phyloP scores from a whole-genome alignment of 2,797 vertebrate species.

The Menidia menidia region DNA sequence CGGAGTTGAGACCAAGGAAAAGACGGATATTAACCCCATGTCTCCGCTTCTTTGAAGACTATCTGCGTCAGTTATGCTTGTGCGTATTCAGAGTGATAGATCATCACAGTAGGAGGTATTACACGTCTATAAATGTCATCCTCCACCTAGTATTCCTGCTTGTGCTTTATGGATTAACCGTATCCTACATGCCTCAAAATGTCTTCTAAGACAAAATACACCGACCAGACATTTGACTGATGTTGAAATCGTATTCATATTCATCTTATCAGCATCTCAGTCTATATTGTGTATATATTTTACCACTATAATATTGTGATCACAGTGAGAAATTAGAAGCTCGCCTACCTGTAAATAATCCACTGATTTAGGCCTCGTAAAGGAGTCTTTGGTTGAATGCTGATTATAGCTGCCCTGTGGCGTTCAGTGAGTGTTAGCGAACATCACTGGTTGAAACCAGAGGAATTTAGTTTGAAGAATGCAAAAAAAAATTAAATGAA shows the following conservation, averaged over 20 bases:
- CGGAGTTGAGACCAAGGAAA: conserved; percentile 54
- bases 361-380: conserved; percentile 16
- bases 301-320: not conserved
- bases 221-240: not conserved
- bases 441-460: conserved; percentile 20
- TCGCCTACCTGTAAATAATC: conserved; percentile 23
- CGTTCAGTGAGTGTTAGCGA: conserved; percentile 16
- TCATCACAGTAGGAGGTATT: conserved; percentile 1
- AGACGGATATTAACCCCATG: conserved; percentile 54
- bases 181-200: not conserved
- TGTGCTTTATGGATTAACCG: not conserved
- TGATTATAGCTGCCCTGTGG: conserved; percentile 14
- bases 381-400: conserved; percentile 10
- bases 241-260: too few species aligned
- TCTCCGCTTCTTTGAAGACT: conserved; percentile 43
- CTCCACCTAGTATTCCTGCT: not conserved
- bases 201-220: not conserved
- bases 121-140: too few species aligned
- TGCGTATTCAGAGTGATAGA: conserved; percentile 2
- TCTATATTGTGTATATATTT: not conserved
- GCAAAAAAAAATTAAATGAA: not conserved
- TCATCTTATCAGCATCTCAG: not conserved
- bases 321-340: conserved; percentile 9
- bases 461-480: conserved; percentile 35
- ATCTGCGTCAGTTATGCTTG: not conserved